A percentile compares a stretch with the other conserved stretches of the same genome.
These are phyloP conservation scores for Halcyon malimbica DNA, from an alignment of 2,113 vertebrate genomes.

Conservation along the genomic window DNA sequence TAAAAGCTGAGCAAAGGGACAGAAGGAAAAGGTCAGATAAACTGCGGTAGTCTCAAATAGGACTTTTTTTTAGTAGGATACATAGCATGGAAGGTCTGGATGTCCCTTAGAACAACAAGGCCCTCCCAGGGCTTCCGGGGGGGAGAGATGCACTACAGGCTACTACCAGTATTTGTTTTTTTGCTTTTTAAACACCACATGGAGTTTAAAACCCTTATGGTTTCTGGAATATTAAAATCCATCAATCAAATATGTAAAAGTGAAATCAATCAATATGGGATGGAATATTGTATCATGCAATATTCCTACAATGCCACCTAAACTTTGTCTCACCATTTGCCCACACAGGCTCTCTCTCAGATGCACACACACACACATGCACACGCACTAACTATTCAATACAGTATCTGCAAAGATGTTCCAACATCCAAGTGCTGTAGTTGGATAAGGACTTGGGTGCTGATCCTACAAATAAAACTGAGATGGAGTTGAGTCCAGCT, in stretches of 20 bases:
- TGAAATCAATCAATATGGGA: neutral
- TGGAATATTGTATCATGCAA: neutral
- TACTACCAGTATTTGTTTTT: neutral
- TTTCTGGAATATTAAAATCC: neutral
- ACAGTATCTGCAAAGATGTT: neutral
- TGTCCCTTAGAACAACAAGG: neutral
- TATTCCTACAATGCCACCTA: conserved; percentile 42
- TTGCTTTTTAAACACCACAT: neutral
- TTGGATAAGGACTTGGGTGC: neutral
- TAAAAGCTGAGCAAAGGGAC: neutral
- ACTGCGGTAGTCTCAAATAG: neutral
- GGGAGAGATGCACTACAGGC: neutral
- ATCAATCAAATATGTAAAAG: neutral
- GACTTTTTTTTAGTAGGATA: neutral
- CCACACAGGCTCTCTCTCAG: neutral
- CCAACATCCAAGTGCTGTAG: neutral
- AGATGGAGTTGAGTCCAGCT: neutral
- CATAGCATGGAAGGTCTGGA: neutral
- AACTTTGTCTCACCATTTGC: neutral
- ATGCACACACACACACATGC: neutral
- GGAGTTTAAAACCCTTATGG: too few species aligned
- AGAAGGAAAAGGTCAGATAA: neutral
- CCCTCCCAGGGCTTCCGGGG: neutral
- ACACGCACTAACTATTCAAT: neutral
- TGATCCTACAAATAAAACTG: neutral